Base-by-base conservation (phyloP, 2,113 vertebrate species). In the Tiliqua scincoides region DNA sequence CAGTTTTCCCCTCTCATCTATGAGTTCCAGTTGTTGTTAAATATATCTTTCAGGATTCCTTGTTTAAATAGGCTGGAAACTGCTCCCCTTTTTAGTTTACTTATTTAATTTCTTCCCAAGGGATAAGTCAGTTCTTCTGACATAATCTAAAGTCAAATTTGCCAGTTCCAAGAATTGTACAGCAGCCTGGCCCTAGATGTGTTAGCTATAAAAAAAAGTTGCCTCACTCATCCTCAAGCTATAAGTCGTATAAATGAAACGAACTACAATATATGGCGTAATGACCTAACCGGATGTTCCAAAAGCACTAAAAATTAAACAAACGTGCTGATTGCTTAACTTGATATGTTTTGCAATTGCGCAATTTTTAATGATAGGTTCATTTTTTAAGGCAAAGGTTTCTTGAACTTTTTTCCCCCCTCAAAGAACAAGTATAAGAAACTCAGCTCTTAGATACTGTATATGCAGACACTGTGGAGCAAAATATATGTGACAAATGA, bases 51-150 rank as follows among this genome's bases (percentile, higher is more conserved):
- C 68, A 59, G 9, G 21, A 27, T 25, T 37, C 67, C 72, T 59
- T 37, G n/a, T 72, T 32, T 12, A 82, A 37, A 71, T 71, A 17
- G 10, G n/a, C 20, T 35, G 20, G 27, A 71, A 57, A 6, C 65
- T 57, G n/a, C 37, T 71, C 52, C n/a, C 30, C 48, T 71, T 80
- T 79, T 79, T 27, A 63, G 35, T 79, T 79, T 65, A 43, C 35
- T 83, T 73, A 83, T 83, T 54, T 61, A 35, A 73, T 62, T 83
- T 73, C 54, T 54, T 43, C 27, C 70, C 54, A 83, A 72, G 73
- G 70, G 17, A 27, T 5, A 27, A 40, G 57, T 25, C n/a, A 48
- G 43, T 59, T 57, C 71, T 78, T 78, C 27, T 74, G 57, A 72
- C 35, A 73, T 40, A 83, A 73, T 43, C 2, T n/a, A 21, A 72